Evolutionary conservation across 2,797 vertebrate species (phyloP), one percentile per base, ranked within the genome.

Genomic region (Holocentrus rufus): DNA sequence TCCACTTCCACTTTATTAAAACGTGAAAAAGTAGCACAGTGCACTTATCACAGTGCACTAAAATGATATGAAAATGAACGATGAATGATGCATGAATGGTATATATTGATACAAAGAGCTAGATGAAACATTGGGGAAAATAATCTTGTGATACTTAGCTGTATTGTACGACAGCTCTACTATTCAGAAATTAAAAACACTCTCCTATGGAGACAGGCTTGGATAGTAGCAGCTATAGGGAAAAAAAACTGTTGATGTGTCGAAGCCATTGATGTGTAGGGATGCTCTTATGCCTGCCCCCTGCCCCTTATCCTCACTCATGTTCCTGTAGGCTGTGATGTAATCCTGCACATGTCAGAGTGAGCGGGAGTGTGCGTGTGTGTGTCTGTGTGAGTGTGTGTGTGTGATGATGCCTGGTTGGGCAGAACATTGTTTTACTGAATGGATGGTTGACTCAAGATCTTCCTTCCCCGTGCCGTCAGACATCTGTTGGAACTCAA

Each of bases 261-360:
- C n/a, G n/a, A n/a, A n/a, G n/a, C n/a, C 1, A 60, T 59, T 57
- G 69, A 74, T 58, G 55, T 50, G 66, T 47, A 44, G 76, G 7
- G 65, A 76, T 30, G 66, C 77, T 78, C 60, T 59, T 13, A 63
- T 71, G 71, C 80, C 82, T 86, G 70, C 69, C 54, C 65, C 66
- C 10, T 53, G 27, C 52, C 65, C 71, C 63, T 8, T 15, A n/a
- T 57, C 15, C 71, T 81, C 68, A 72, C 31, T 69, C 72, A 30
- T 76, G 83, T 62, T 22, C 23, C 39, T 69, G 81, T 79, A 95
- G 94, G 65, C n/a, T 79, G 63, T 93, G 90, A 93, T 85, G 89
- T 92, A 91, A 92, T 87, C 34, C 65, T 81, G 85, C 83, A 81
- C 72, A 69, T 89, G 85, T 76, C 22, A 27, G 53, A 42, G 61